Conservation (phyloP, 2,888 invertebrate genomes). For the Cremastobaeus sp. region DNA sequence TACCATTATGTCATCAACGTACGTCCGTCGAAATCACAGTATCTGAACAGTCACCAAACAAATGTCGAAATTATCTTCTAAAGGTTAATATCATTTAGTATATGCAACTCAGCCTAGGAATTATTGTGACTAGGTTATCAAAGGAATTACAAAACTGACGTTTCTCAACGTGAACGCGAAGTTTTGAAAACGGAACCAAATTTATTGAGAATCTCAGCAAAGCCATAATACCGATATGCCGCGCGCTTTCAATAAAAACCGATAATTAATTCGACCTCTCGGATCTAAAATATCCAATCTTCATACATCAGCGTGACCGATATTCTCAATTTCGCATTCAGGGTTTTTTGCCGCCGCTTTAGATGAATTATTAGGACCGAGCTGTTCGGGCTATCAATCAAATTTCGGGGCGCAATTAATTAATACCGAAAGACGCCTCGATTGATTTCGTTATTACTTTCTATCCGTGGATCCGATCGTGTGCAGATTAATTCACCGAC, state of each 20-base stretch:
- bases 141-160: slow-evolving; percentile 22
- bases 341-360: slow-evolving; percentile 10
- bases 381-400: slow-evolving; percentile 21
- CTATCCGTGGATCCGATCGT: slow-evolving; percentile 40
- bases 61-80: slow-evolving; percentile 4
- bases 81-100: slow-evolving; percentile 8
- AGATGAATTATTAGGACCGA: neutral
- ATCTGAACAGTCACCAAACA: neutral
- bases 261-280: slow-evolving; percentile 12
- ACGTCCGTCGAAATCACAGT: neutral
- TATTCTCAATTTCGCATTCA: slow-evolving; percentile 11
- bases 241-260: slow-evolving; percentile 11
- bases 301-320: neutral
- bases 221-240: no score
- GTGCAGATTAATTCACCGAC: slow-evolving; percentile 19
- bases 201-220: no score
- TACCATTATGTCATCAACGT: slow-evolving; percentile 6
- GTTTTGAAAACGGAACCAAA: slow-evolving; percentile 6
- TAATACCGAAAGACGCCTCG: slow-evolving; percentile 31
- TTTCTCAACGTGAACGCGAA: no score
- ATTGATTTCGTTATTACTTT: slow-evolving; percentile 52
- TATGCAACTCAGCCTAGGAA: neutral
- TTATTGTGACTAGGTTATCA: slow-evolving; percentile 9
- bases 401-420: slow-evolving; percentile 33
- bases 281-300: neutral